Evolutionary conservation across 2,888 invertebrate genomes (phyloP).

Genomic region (Conchocele bisecta): DNA sequence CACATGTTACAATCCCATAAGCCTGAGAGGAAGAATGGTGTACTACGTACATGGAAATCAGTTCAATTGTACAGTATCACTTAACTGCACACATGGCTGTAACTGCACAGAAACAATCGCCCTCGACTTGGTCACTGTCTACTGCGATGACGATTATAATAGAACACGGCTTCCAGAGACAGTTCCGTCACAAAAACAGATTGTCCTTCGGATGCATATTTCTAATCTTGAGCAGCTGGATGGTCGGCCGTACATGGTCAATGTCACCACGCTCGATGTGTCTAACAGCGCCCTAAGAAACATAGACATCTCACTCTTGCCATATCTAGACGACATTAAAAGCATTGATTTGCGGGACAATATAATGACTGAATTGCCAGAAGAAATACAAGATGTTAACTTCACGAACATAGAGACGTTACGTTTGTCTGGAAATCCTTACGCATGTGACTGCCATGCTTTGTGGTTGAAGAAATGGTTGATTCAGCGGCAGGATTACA

Average conservation of each 20-base stretch:
- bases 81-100: slow-evolving; percentile 28
- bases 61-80: slow-evolving; percentile 37
- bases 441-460: slow-evolving; percentile 62
- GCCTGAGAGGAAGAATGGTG: slow-evolving; percentile 20
- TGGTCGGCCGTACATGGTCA: slow-evolving; percentile 26
- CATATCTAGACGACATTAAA: slow-evolving; percentile 11
- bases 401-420: slow-evolving; percentile 14
- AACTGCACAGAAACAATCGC: slow-evolving; percentile 24
- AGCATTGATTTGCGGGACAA: slow-evolving; percentile 48
- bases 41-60: slow-evolving; percentile 4
- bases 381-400: slow-evolving; percentile 28
- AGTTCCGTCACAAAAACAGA: not conserved
- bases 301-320: slow-evolving; percentile 29
- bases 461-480: slow-evolving; percentile 67
- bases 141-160: slow-evolving; percentile 7
- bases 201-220: slow-evolving; percentile 29
- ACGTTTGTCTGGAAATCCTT: slow-evolving; percentile 53
- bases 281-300: slow-evolving; percentile 36
- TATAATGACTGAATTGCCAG: slow-evolving; percentile 40
- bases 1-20: slow-evolving; percentile 19
- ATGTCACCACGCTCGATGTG: slow-evolving; percentile 41
- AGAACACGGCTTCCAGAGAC: not conserved
- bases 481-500: not conserved
- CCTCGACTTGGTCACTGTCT: slow-evolving; percentile 8
- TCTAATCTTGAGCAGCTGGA: slow-evolving; percentile 44